A percentile compares a stretch with the other conserved stretches of the same genome.
These are phyloP conservation scores for Philereme transversata DNA, from an alignment of 2,888 invertebrate genomes.

Conservation along the genomic window DNA sequence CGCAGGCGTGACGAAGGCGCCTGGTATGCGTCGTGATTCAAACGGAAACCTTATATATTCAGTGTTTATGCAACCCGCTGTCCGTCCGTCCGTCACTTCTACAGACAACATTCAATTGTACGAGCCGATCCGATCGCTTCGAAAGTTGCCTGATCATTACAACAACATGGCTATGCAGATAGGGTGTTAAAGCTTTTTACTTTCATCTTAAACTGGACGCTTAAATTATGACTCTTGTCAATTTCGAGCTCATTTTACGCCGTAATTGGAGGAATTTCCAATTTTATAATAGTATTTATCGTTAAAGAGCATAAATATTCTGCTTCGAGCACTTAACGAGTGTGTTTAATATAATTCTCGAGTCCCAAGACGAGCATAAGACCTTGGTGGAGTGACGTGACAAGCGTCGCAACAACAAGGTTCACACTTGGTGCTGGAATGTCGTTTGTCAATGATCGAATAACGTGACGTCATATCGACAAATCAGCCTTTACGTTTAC, in stretches of 20 bases:
- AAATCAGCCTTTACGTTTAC: conserved; percentile 63
- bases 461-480: conserved; percentile 73
- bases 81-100: conserved; percentile 69
- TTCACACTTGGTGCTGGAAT: conserved; percentile 77
- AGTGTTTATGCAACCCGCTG: conserved; percentile 76
- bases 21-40: conserved; percentile 82
- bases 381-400: conserved; percentile 78
- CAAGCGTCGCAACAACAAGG: conserved; percentile 70
- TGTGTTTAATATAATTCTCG: conserved; percentile 48
- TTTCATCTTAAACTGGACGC: conserved; percentile 30
- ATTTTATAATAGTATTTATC: conserved; percentile 42
- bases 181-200: conserved; percentile 26
- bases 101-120: conserved; percentile 61
- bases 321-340: conserved; percentile 48
- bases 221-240: conserved; percentile 33
- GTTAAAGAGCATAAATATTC: conserved; percentile 49
- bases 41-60: conserved; percentile 79
- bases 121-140: conserved; percentile 45
- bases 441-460: conserved; percentile 82
- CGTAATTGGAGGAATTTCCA: conserved; percentile 33
- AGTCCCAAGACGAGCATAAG: conserved; percentile 66
- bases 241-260: conserved; percentile 24
- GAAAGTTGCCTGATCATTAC: conserved; percentile 44
- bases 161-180: conserved; percentile 27
- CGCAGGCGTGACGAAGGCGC: conserved; percentile 73